phyloP scores from a whole-genome alignment of 2,113 vertebrate species.

The Chloroceryle aenea region DNA sequence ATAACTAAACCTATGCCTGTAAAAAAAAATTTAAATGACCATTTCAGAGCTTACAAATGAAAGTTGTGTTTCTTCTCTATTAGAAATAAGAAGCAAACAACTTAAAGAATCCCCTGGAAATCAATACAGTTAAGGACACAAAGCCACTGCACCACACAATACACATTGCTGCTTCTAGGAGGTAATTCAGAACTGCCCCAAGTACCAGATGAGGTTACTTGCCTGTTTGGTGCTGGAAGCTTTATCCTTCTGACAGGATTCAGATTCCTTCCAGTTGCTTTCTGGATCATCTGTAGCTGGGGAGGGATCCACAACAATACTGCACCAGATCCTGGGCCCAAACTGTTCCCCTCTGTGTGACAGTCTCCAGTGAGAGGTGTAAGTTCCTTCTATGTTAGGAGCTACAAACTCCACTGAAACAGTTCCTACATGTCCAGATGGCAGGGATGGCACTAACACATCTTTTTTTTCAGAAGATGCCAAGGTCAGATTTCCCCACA shows the following conservation, averaged over 20 bases:
- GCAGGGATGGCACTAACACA: conserved; percentile 89
- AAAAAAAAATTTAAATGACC: not conserved
- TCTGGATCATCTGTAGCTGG: conserved; percentile 40
- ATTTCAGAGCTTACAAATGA: not conserved
- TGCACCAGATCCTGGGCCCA: conserved; percentile 97
- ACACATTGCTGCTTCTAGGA: not conserved
- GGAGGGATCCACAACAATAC: conserved; percentile 90
- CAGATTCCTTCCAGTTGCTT: conserved; percentile 12
- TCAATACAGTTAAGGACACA: not conserved
- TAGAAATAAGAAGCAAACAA: not conserved
- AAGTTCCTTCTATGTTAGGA: conserved; percentile 91
- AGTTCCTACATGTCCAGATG: conserved; percentile 89
- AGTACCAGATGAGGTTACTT: conserved; percentile 45
- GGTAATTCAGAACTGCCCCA: not conserved
- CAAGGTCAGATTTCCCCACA: conserved; percentile 97
- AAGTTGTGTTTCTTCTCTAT: not conserved
- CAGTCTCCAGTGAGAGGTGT: conserved; percentile 97
- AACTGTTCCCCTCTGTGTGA: conserved; percentile 95
- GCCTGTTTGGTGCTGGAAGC: conserved; percentile 79
- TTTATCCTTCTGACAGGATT: conserved; percentile 17
- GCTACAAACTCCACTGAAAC: conserved; percentile 94
- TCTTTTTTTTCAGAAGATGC: conserved; percentile 87
- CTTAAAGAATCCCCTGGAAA: not conserved
- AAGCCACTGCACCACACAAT: fast-evolving
- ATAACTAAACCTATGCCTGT: not conserved